Conservation (phyloP, 1,140 invertebrate genomes). For the Zophobas atratus region DNA sequence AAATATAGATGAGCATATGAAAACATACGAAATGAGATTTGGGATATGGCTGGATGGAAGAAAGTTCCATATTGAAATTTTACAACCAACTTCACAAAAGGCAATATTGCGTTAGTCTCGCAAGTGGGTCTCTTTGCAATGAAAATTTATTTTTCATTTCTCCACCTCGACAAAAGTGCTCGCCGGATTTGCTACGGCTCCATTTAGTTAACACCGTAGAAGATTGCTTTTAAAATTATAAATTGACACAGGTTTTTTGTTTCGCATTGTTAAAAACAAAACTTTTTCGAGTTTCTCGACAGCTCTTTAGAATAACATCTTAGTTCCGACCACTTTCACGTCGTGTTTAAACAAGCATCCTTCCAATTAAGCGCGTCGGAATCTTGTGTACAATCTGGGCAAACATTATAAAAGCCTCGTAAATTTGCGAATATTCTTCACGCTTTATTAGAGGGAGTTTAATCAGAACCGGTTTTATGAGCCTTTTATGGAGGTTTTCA, state of each 20-base stretch:
- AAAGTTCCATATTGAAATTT: conserved; percentile 46
- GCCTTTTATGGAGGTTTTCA: too few species aligned
- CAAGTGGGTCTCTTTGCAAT: conserved; percentile 4
- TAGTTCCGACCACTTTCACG: conserved; percentile 6
- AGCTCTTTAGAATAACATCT: neutral
- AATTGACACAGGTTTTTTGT: neutral
- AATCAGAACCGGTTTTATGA: neutral
- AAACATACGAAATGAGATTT: conserved; percentile 36
- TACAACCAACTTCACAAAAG: conserved; percentile 43
- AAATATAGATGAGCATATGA: conserved; percentile 33
- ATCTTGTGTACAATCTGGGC: conserved; percentile 1
- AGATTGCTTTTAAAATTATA: neutral
- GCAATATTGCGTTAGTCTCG: conserved; percentile 22
- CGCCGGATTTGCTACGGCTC: neutral
- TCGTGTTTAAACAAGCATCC: conserved; percentile 29
- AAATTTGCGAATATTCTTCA: conserved; percentile 8
- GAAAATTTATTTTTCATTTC: conserved; percentile 28
- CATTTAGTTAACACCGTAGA: neutral
- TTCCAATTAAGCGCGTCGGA: conserved; percentile 25
- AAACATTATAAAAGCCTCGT: conserved; percentile 10
- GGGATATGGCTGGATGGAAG: conserved; percentile 1
- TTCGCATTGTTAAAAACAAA: neutral
- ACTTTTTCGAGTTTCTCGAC: neutral
- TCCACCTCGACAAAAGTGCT: neutral
- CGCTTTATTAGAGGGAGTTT: conserved; percentile 1